Conservation (phyloP, 2,797 vertebrate species). For the Pelobates cultripes region DNA sequence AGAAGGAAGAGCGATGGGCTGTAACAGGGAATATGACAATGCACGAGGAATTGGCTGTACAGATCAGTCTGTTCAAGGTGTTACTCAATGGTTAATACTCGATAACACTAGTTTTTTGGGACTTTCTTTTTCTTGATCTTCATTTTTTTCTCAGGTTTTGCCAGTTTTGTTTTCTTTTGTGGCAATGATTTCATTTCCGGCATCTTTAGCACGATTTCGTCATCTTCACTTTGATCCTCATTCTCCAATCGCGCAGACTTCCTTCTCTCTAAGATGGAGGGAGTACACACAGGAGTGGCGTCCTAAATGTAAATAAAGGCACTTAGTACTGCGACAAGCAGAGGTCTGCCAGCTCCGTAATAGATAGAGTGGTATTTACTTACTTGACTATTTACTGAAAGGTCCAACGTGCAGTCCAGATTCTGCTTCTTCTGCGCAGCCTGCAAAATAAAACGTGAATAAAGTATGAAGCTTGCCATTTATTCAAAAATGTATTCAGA, state of each 20-base stretch:
- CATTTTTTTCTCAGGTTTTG: conserved; percentile 49
- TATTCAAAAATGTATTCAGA: neutral
- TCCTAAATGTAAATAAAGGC: conserved; percentile 68
- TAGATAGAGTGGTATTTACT: conserved; percentile 39
- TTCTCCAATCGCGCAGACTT: conserved; percentile 67
- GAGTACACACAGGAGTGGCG: conserved; percentile 84
- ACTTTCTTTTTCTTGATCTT: conserved; percentile 56
- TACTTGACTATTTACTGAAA: conserved; percentile 80
- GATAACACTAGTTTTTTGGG: neutral
- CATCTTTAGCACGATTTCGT: conserved; percentile 61
- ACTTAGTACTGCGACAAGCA: neutral
- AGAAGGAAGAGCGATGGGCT: no score
- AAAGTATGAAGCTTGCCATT: no score
- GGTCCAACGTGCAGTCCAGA: conserved; percentile 51
- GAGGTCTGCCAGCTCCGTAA: neutral
- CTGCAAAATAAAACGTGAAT: conserved; percentile 60
- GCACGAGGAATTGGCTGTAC: no score
- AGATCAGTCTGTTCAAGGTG: no score
- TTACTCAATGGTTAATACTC: no score
- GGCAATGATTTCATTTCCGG: conserved; percentile 39
- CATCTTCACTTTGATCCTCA: conserved; percentile 27
- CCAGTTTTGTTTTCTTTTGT: conserved; percentile 40
- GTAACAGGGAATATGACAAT: no score
- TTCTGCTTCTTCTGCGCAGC: conserved; percentile 68
- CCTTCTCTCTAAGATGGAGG: conserved; percentile 81